A percentile compares a stretch with the other conserved stretches of the same genome.
phyloP scores from a whole-genome alignment of 2,797 vertebrate genomes.

The Delichon dasypus region DNA sequence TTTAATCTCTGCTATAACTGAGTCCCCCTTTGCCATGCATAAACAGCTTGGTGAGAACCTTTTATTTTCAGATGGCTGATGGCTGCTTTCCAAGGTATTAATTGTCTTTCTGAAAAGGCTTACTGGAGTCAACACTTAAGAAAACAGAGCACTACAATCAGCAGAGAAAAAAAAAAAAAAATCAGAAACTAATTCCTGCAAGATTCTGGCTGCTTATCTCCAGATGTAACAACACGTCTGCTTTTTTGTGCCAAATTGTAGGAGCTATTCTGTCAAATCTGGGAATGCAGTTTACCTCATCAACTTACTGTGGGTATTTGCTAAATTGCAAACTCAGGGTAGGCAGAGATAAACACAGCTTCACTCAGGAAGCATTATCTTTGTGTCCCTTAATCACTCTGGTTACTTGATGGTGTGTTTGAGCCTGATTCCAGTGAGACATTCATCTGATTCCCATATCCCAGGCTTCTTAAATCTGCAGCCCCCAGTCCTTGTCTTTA shows the following conservation, averaged over 20 bases:
- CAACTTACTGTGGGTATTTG: neutral
- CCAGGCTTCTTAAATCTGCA: neutral
- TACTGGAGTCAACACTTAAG: neutral
- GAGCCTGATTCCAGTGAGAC: neutral
- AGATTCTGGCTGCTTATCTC: constrained; percentile 11
- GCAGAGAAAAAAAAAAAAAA: neutral
- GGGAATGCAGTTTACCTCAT: neutral
- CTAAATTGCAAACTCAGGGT: neutral
- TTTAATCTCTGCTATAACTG: constrained; percentile 33
- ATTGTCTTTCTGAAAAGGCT: constrained; percentile 44
- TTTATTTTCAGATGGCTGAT: neutral
- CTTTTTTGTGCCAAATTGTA: neutral
- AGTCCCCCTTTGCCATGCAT: neutral
- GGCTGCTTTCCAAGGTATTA: constrained; percentile 54
- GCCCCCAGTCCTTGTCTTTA: neutral
- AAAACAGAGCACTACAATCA: neutral
- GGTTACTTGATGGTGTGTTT: neutral
- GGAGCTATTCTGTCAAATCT: neutral
- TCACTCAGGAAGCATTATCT: neutral
- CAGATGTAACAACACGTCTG: neutral
- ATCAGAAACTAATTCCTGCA: constrained; percentile 9
- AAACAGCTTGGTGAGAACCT: constrained; percentile 2
- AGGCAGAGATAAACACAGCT: neutral
- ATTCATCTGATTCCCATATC: too few relatives aligned
- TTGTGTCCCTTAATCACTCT: neutral